Evolutionary conservation across 2,113 vertebrate genomes (phyloP).

Genomic region (Aramus guarauna): DNA sequence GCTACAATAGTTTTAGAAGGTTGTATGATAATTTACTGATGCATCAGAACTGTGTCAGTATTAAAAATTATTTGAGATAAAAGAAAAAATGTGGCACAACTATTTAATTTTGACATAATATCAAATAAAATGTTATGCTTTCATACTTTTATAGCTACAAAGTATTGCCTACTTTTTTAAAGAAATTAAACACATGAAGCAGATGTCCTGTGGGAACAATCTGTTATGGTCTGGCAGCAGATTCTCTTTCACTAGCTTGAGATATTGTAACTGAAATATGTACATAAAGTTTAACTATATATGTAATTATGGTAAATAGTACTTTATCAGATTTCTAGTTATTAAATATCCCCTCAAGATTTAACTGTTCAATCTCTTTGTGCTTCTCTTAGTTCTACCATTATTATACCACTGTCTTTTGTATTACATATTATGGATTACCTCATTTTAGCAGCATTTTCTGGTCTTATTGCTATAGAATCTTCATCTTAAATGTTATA

Average conservation of each 20-base stretch:
- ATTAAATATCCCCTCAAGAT: conserved; percentile 66
- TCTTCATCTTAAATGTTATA: conserved; percentile 11
- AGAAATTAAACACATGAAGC: conserved; percentile 58
- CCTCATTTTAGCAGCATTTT: conserved; percentile 43
- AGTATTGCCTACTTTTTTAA: conserved; percentile 60
- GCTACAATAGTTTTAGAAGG: background rate
- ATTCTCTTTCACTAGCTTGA: conserved; percentile 50
- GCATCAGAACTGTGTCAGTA: background rate
- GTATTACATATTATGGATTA: background rate
- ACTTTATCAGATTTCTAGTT: conserved; percentile 64
- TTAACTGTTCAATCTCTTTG: conserved; percentile 43
- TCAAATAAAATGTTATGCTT: conserved; percentile 40
- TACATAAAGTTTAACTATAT: conserved; percentile 62
- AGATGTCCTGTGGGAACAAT: conserved; percentile 62
- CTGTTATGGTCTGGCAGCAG: conserved; percentile 55
- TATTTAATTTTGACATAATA: conserved; percentile 53
- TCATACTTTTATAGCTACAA: conserved; percentile 48
- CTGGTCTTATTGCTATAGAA: conserved; percentile 38
- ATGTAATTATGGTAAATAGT: conserved; percentile 69
- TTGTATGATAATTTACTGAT: background rate
- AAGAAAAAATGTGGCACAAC: conserved; percentile 19
- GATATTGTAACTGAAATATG: conserved; percentile 40
- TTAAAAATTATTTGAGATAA: conserved; percentile 1
- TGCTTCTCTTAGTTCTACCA: background rate
- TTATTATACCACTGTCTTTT: background rate